A percentile compares a stretch with the other conserved stretches of the same genome.
phyloP scores from a whole-genome alignment of 2,888 invertebrate genomes.

The Agrotis puta region DNA sequence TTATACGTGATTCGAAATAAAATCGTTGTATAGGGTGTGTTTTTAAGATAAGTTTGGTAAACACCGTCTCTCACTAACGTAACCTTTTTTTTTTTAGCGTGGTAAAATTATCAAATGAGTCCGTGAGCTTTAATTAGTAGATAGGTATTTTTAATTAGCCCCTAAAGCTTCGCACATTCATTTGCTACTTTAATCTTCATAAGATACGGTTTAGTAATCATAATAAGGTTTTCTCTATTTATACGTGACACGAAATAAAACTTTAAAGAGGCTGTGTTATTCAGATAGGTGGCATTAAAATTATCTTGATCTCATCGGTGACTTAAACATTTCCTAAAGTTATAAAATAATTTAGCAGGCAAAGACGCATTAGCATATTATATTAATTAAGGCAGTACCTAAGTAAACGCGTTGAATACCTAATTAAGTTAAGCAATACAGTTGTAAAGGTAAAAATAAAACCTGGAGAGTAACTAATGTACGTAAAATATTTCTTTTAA shows the following conservation, averaged over 20 bases:
- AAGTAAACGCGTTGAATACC: constrained; percentile 41
- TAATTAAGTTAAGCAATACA: constrained; percentile 43
- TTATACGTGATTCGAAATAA: background rate
- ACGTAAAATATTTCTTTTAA: constrained; percentile 45
- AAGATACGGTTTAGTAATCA: too few relatives aligned
- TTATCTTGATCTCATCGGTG: background rate
- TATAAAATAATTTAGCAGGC: background rate
- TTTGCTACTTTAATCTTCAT: too few relatives aligned
- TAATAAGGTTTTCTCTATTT: too few relatives aligned
- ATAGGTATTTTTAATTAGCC: too few relatives aligned
- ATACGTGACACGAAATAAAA: too few relatives aligned
- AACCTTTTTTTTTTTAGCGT: too few relatives aligned
- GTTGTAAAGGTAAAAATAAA: constrained; percentile 21
- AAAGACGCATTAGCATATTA: constrained; percentile 14
- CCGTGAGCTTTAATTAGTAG: too few relatives aligned
- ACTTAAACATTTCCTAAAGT: background rate
- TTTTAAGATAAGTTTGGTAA: background rate
- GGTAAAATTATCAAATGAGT: too few relatives aligned
- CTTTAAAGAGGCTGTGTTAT: too few relatives aligned
- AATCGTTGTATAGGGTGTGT: background rate
- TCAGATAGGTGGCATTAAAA: too few relatives aligned
- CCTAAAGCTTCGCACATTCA: too few relatives aligned
- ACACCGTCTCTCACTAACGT: too few relatives aligned
- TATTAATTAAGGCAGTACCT: constrained; percentile 36
- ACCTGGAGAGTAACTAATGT: constrained; percentile 34